Percentiles rank a stretch among this genome's conserved stretches.
These are phyloP conservation scores for Antennarius maculatus DNA, from an alignment of 2,797 vertebrate species.

Conservation along the genomic window DNA sequence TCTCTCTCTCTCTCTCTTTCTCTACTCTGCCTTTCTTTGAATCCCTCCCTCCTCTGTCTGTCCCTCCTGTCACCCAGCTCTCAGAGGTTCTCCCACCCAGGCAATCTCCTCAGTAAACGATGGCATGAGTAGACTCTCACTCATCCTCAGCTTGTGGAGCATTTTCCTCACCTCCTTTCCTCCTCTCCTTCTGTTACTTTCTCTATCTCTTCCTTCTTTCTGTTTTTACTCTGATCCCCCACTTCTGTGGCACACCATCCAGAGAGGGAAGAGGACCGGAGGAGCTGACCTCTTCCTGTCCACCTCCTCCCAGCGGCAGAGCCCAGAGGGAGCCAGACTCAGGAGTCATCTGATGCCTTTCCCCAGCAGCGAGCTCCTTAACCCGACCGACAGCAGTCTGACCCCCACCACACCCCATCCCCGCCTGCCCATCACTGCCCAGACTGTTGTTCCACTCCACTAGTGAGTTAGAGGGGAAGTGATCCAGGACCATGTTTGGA, in stretches of 20 bases:
- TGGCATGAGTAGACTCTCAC: conserved; percentile 67
- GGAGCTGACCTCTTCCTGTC: conserved; percentile 59
- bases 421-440: conserved; percentile 5
- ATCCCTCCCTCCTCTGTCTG: conserved; percentile 40
- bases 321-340: conserved; percentile 24
- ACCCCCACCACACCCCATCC: conserved; percentile 9
- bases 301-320: conserved; percentile 32
- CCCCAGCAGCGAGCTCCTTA: conserved; percentile 60
- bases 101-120: conserved; percentile 57
- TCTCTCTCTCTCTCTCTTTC: conserved; percentile 34
- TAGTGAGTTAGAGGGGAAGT: conserved; percentile 32
- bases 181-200: conserved; percentile 19
- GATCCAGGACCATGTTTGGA: conserved; percentile 87
- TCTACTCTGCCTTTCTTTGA: conserved; percentile 33
- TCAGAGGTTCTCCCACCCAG: conserved; percentile 57
- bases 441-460: conserved; percentile 12
- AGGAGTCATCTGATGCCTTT: conserved; percentile 73
- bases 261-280: conserved; percentile 49
- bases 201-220: not conserved
- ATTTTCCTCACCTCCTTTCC: conserved; percentile 20
- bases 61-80: conserved; percentile 59
- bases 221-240: conserved; percentile 17
- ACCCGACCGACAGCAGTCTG: conserved; percentile 42
- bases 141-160: conserved; percentile 56
- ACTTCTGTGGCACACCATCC: conserved; percentile 26